These are phyloP conservation scores for Lethenteron reissneri DNA, from an alignment of 2,113 vertebrate genomes.

Conservation along the genomic window DNA sequence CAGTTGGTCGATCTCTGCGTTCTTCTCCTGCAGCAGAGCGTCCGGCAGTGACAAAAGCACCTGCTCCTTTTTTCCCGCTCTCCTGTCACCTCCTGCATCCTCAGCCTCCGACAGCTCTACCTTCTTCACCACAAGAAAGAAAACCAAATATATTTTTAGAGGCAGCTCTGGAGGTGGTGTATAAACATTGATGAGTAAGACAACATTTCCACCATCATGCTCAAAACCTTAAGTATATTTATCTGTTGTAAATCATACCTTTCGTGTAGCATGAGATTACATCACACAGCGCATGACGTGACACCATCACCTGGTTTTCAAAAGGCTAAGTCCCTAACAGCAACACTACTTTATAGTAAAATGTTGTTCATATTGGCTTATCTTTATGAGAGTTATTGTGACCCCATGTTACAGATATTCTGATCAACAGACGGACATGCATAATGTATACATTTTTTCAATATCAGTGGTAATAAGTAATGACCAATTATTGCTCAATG, in stretches of 20 bases:
- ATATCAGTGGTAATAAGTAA: background rate
- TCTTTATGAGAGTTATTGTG: too few relatives aligned
- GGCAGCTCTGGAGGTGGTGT: background rate
- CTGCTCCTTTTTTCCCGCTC: slow-evolving; percentile 27
- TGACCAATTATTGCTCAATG: background rate
- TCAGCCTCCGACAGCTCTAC: slow-evolving; percentile 17
- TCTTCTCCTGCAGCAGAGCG: slow-evolving; percentile 48
- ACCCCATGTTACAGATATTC: too few relatives aligned
- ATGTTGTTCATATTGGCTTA: too few relatives aligned
- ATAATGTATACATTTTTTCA: background rate
- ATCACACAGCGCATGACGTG: too few relatives aligned
- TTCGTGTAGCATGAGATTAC: too few relatives aligned
- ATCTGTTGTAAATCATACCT: too few relatives aligned
- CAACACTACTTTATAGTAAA: too few relatives aligned
- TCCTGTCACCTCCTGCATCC: slow-evolving; percentile 16
- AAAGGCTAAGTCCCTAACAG: too few relatives aligned
- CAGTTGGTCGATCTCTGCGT: slow-evolving; percentile 46
- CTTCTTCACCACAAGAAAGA: slow-evolving; percentile 20
- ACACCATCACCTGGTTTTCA: too few relatives aligned
- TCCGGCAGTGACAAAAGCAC: slow-evolving; percentile 27
- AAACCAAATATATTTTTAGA: slow-evolving; percentile 4
- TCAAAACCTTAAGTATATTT: too few relatives aligned
- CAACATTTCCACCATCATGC: too few relatives aligned
- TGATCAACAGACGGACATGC: background rate
- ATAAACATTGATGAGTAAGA: background rate